Percentiles rank a stretch among this genome's conserved stretches.
phyloP scores from a whole-genome alignment of 1,140 invertebrate genomes.

The Adoxophyes honmai region DNA sequence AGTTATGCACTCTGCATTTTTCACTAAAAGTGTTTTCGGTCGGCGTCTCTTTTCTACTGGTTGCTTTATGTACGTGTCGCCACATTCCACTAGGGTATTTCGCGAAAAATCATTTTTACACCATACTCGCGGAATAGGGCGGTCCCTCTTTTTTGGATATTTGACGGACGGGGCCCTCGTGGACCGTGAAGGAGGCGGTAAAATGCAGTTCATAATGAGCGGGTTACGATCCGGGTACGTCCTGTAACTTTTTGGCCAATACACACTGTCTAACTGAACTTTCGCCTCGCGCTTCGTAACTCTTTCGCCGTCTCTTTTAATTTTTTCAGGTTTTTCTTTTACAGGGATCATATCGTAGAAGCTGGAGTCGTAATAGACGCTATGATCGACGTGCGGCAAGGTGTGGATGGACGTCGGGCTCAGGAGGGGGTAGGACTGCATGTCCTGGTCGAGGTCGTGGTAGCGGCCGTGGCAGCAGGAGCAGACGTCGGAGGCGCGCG shows the following conservation, averaged over 20 bases:
- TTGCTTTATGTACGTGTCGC: slow-evolving; percentile 37
- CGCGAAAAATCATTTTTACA: too few species aligned
- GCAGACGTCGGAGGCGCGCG: slow-evolving; percentile 43
- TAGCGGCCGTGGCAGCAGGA: slow-evolving; percentile 55
- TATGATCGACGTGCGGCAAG: slow-evolving; percentile 17
- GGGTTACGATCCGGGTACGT: slow-evolving; percentile 23
- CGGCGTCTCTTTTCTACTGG: slow-evolving; percentile 4
- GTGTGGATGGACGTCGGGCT: slow-evolving; percentile 20
- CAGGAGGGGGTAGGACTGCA: background rate
- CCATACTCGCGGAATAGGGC: too few species aligned
- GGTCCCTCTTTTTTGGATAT: too few species aligned
- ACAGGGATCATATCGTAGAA: slow-evolving; percentile 59
- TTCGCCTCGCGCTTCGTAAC: slow-evolving; percentile 25
- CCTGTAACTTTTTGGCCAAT: slow-evolving; percentile 28
- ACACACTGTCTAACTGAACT: slow-evolving; percentile 25
- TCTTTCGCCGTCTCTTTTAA: slow-evolving; percentile 20
- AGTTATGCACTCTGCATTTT: slow-evolving; percentile 27
- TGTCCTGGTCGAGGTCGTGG: slow-evolving; percentile 43
- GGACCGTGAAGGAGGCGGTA: too few species aligned
- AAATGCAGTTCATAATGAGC: slow-evolving; percentile 15
- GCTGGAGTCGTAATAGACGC: slow-evolving; percentile 47
- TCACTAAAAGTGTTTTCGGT: too few species aligned
- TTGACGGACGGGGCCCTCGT: too few species aligned
- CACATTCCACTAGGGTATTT: slow-evolving; percentile 30
- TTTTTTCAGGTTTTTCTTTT: slow-evolving; percentile 43